Evolutionary conservation across 2,113 vertebrate genomes (phyloP).

Genomic region (Mixornis gularis): DNA sequence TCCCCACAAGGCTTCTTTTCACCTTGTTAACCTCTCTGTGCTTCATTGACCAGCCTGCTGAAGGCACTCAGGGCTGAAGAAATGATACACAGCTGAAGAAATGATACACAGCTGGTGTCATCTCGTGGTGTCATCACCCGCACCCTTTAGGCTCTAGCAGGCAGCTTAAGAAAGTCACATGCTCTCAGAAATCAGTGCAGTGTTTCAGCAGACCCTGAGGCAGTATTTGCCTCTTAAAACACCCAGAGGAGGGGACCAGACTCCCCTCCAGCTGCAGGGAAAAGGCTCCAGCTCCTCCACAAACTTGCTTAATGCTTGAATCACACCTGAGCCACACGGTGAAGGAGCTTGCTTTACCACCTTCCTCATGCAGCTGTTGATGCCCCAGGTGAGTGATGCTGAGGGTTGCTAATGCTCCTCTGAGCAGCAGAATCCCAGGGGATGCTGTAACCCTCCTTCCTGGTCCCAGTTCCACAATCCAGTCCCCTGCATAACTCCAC

Average conservation of each 20-base stretch:
- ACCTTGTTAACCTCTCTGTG: not conserved
- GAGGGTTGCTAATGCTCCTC: not conserved
- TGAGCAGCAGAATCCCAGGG: not conserved
- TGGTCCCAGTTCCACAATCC: not conserved
- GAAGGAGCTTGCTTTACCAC: not conserved
- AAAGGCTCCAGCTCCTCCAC: not conserved
- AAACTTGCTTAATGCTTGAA: not conserved
- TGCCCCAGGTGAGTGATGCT: not conserved
- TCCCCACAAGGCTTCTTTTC: not conserved
- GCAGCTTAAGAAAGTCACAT: not conserved
- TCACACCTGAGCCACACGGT: not conserved
- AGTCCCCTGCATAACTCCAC: not conserved
- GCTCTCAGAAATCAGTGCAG: not conserved
- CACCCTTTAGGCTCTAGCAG: not conserved
- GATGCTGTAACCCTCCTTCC: not conserved
- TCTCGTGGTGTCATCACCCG: fast-evolving
- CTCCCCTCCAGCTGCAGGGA: not conserved
- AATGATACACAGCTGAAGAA: not conserved
- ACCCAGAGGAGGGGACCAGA: not conserved
- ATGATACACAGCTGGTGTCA: not conserved
- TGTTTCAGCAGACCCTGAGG: not conserved
- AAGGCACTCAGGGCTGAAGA: not conserved
- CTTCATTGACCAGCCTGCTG: not conserved
- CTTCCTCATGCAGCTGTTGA: not conserved
- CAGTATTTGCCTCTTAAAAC: not conserved